Evolutionary conservation across 2,113 vertebrate genomes (phyloP), one percentile per base, ranked within the genome.

Genomic region (Colistium nudipinnis): DNA sequence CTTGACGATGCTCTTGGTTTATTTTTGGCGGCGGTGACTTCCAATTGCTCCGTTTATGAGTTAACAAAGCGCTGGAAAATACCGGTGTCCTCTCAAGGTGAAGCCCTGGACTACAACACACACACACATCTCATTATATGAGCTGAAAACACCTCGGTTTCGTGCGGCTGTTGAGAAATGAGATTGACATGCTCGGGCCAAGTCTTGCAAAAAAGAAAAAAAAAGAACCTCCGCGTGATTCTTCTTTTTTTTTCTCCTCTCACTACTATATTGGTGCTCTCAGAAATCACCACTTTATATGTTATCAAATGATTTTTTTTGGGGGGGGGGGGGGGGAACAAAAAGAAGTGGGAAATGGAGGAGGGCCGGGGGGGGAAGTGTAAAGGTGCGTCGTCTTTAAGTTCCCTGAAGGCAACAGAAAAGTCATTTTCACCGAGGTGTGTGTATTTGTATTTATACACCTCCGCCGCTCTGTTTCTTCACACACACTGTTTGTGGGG

Each of bases 401-500:
- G 90, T 89, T 89, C 87, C 93, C 92, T 75, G 74, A 89, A 87
- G 92, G 91, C 91, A 88, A 88, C 83, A 88, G 81, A 88, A 92
- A 93, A 92, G 91, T 92, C 88, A 94, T 93, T 92, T 92, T 85
- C 87, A 81, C 73, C 47, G 81, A 91, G 90, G 85, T 88, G 91
- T 85, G 78, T 62, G 77, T 91, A 92, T 93, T 92, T 93, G 91
- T 94, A 93, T 93, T 93, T 93, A 93, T 92, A 90, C 85, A 83
- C 83, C 88, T 90, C 84, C 78, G 74, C 74, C 80, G 86, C 92
- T 92, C 90, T 93, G 91, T 92, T 92, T 92, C 92, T 88, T 87
- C 87, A 86, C 89, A 91, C 89, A 83, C 87, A 92, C 91, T 91
- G 90, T 93, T 93, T 92, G 89, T 87, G 87, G 88, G 91, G 90